Evolutionary conservation across 2,797 vertebrate genomes (phyloP), one percentile per base, ranked within the genome.

Genomic region (Melanotaenia nigrans): DNA sequence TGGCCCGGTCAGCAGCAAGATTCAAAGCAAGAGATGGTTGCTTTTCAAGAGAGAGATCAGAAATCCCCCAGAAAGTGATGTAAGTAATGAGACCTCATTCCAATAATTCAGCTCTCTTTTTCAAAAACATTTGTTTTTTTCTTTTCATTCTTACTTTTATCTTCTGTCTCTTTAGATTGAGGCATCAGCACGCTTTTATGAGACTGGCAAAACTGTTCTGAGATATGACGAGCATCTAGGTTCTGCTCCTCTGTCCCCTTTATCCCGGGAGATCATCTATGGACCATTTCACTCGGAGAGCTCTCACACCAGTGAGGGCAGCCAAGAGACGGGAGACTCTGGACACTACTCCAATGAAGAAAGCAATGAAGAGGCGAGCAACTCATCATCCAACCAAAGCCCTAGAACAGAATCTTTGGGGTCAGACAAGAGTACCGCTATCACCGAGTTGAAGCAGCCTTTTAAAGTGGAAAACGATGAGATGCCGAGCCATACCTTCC

Each of bases 251-350:
- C 85, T 92, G 54, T 93, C 89, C 1, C 91, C 88, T 30, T 38
- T 90, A 0, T 77, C 81, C 35, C 93, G 93, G 79, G 94, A 90
- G 61, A 92, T 86, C 76, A 92, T 94, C 0, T 95, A 92, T 4
- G 86, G 88, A 9, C 88, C 84, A 0, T 75, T 42, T 3, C 78
- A 95, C 76, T 89, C 93, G 0, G 97, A 97, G 90, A 95, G 95
- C 66, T 98, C 96, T 0, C 95, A 96, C 1, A 93, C 92, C 79
- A 97, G 97, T 0, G 96, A 97, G 61, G 95, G 96, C 58, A 98
- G 97, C 91, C 95, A 96, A 0, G 97, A 96, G 84, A 98, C 97
- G 0, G 95, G 95, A 30, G 97, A 99, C 92, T 98, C 97, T 0
- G 97, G 97, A 57, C 91, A 97, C 77, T 98, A 95, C 87, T 98